Evolutionary conservation across 2,888 invertebrate species (phyloP), one percentile per base, ranked within the genome.

Genomic region (Fragum fragum): DNA sequence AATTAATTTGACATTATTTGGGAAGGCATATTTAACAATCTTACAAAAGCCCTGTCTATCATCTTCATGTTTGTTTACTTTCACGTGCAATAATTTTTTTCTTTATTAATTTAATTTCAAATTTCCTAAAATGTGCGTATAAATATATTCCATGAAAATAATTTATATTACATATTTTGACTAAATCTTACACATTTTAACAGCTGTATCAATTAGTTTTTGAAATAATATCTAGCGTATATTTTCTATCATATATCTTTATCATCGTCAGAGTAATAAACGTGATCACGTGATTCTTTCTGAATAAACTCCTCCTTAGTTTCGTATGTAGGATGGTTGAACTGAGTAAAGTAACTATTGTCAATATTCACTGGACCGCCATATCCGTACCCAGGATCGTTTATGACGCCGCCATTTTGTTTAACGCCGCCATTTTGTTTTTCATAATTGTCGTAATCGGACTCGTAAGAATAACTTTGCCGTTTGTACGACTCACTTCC

Each of bases 241-340:
- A 66, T 14, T 26, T 23, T 55, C 7, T 39, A 73, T 88, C 87
- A 88, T 87, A 88, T 88, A 87, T 89, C 88, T 28, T 88, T 86
- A 39, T 89, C 88, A 23, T 90, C 91, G 57, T 89, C 88, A 57
- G 90, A 81, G 77, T 88, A 91, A 71, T 86, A 86, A 36, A 80
- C 79, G 39, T 82, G 87, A 42, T 91, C 91, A 57, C 83, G 86
- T n/a, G 86, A 79, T 57, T 87, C 86, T 39, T 87, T 88, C 81
- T 93, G 93, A 7, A 93, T 92, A 32, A 91, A 86, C 69, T 92
- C 91, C 75, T 91, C 91, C 72, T 85, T 90, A 1, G 92, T 93
- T 80, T 91, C 89, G 79, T 90, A 92, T 29, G 89, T 83, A 1
- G 92, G 92, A 59, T 85, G 83, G 59, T 86, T 86, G 39, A 86